Base-by-base conservation (phyloP, 2,888 invertebrate species). In the Galeopsomyia nigrocyanea region DNA sequence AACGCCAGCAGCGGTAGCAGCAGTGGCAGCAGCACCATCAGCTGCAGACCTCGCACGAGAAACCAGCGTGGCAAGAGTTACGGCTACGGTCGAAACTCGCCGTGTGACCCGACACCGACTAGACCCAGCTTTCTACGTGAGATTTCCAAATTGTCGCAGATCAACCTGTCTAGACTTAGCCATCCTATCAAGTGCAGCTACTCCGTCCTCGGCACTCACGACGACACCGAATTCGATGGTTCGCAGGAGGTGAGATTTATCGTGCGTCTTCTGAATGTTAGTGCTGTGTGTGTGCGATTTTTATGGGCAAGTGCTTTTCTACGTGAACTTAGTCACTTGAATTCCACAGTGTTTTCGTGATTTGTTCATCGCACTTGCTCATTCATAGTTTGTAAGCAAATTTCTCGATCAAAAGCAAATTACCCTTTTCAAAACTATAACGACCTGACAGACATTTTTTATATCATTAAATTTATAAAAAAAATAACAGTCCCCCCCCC, bases 101-200 rank as follows among this genome's bases (percentile, higher is more conserved):
- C 88, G 71, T 86, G 85, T 78, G 87, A 87, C 68, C 82, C 84
- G 3, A 80, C 87, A 53, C 84, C 87, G 55, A 49, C 68, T n/a
- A 82, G 85, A 62, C 86, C 87, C 7, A 85, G 89, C 77, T 89
- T 92, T 76, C 88, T 92, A 64, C 89, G 89, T 60, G 93, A 93
- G 85, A 91, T 93, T 75, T 90, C 92, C 31, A 91, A 92, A 82
- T 86, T 93, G n/a, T 92, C 92, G 2, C 90, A 92, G 78, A 89
- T 93, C 79, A 92, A 92, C 84, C 87, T 92, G 68, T 90, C 92
- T 0, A 88, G 92, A 68, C 87, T 91, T 62, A 91, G 91, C 75
- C 88, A 88, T 76, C 86, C 87, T 10, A 88, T 88, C 77, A 91
- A 92, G 80, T 92, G 93, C 84, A 92, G 90, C 78, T 94, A 94